phyloP scores from a whole-genome alignment of 2,797 vertebrate species.

The Macroramphosus scolopax region DNA sequence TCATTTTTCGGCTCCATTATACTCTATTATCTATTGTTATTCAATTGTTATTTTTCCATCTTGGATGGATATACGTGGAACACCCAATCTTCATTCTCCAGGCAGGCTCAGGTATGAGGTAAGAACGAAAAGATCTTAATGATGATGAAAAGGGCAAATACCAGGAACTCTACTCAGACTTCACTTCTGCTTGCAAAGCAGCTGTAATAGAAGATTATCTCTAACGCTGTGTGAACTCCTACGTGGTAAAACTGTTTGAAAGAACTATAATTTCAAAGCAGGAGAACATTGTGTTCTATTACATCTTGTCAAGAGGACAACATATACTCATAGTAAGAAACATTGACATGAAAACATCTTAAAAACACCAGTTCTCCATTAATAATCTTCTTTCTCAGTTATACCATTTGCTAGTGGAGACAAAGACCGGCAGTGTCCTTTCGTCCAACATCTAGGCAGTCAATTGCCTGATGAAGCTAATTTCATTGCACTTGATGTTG shows the following conservation, averaged over 20 bases:
- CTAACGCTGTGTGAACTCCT: background rate
- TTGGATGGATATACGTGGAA: constrained; percentile 46
- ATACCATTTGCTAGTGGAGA: too few relatives aligned
- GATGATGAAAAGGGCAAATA: constrained; percentile 50
- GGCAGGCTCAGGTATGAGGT: constrained; percentile 68
- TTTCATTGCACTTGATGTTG: constrained; percentile 37
- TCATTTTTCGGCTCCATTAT: constrained; percentile 38
- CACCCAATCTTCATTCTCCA: constrained; percentile 56
- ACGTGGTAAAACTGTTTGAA: constrained; percentile 4
- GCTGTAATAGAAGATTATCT: constrained; percentile 9
- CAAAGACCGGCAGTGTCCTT: constrained; percentile 4
- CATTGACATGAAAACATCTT: constrained; percentile 13
- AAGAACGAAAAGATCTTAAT: constrained; percentile 59
- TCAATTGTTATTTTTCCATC: constrained; percentile 66
- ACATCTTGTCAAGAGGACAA: too few relatives aligned
- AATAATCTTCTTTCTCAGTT: too few relatives aligned
- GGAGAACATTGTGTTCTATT: too few relatives aligned
- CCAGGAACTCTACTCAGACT: constrained; percentile 24
- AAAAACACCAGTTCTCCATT: constrained; percentile 12
- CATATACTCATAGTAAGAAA: too few relatives aligned
- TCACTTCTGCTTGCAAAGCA: constrained; percentile 21
- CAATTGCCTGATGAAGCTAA: constrained; percentile 53
- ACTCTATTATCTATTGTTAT: constrained; percentile 56
- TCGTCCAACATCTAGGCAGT: constrained; percentile 21
- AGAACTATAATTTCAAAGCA: background rate